Base-by-base conservation (phyloP, 2,888 invertebrate species). In the Maniola hyperantus region DNA sequence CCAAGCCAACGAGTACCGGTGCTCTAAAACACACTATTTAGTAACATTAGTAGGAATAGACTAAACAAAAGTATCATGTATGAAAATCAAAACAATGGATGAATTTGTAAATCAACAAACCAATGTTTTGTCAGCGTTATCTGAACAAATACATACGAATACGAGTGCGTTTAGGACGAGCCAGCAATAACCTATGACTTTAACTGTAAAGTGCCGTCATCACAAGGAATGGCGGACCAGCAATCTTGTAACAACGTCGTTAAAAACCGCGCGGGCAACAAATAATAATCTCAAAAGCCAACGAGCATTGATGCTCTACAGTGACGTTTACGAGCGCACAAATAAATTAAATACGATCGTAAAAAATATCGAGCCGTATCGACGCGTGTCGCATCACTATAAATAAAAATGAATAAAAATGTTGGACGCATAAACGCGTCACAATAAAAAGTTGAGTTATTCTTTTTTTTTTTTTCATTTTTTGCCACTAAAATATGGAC, bases 261-360 rank as follows among this genome's bases (percentile, higher is more conserved):
- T 87, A 88, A 88, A 88, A 85, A 82, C 79, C 85, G 83, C 85
- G 83, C 79, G 79, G 80, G 82, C 77, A 77, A 86, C 83, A 83
- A 83, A 87, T 87, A 84, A 87, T 86, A 87, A 84, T 86, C 82
- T 83, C 79, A 75, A 77, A 82, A 79, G 77, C 76, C 74, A 74
- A 76, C 77, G 76, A 77, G 82, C 81, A 77, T 80, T 81, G 81
- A 82, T 82, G 79, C 82, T 80, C 76, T 69, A 75, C 74, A 74
- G 65, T 81, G 91, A 91, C 91, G 74, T 91, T 91, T 91, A 91
- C 85, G 91, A 88, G 75, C 80, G 81, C 80, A 82, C 82, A 81
- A 83, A 91, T 91, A 90, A 90, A 91, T 91, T 89, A 89, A 87
- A 85, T 76, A 76, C 79, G 83, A 83, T 81, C 85, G 81, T 91